Conservation (phyloP, 2,113 vertebrate species). For the Alces alces region DNA sequence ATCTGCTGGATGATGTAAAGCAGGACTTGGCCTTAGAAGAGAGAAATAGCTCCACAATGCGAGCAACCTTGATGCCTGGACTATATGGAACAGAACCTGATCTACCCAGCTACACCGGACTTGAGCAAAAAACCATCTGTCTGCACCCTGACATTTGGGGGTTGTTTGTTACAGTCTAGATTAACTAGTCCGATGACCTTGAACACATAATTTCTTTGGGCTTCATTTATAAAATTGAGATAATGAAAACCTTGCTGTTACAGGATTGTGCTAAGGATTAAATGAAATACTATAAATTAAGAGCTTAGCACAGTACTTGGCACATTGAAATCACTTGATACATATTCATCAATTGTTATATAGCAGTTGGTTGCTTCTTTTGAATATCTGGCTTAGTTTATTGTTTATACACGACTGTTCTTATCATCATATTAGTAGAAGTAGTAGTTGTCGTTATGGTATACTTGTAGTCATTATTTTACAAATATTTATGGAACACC, state of each 20-base stretch:
- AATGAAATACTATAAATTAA: not conserved
- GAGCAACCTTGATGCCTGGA: not conserved
- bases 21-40: not conserved
- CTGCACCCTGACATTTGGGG: not conserved
- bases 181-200: not conserved
- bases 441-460: not conserved
- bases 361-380: not conserved
- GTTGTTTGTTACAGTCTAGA: not conserved
- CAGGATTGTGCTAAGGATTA: not conserved
- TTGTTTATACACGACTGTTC: not conserved
- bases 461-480: not conserved
- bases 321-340: not conserved
- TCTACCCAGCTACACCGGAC: accelerated
- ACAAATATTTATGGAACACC: not conserved
- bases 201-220: not conserved
- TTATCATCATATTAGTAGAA: not conserved
- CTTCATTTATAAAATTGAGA: not conserved
- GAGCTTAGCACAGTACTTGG: not conserved
- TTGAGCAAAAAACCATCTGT: not conserved
- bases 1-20: not conserved
- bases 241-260: not conserved
- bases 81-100: not conserved
- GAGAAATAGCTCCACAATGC: accelerated
- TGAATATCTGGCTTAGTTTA: not conserved
- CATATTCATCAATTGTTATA: not conserved